These are phyloP conservation scores for Xestia sexstrigata DNA, from an alignment of 2,888 invertebrate genomes.

Conservation along the genomic window DNA sequence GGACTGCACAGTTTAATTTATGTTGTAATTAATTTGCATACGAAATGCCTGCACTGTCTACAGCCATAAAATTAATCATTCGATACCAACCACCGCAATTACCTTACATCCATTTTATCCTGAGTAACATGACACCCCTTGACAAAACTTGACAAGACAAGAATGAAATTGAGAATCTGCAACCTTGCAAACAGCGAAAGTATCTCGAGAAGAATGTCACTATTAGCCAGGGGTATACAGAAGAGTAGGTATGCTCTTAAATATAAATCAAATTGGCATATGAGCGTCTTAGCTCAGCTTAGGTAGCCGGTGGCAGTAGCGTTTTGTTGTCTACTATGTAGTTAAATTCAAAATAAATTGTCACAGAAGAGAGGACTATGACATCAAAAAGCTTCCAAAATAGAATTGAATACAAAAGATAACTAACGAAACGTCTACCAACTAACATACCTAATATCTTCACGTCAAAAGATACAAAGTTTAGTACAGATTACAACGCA, in stretches of 20 bases:
- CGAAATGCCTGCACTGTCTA: constrained; percentile 12
- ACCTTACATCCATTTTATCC: background rate
- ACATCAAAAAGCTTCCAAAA: constrained; percentile 24
- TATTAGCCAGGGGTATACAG: background rate
- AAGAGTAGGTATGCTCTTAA: background rate
- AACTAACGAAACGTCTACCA: constrained; percentile 27
- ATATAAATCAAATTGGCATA: background rate
- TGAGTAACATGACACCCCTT: background rate
- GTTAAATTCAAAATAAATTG: constrained; percentile 9
- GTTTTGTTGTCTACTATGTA: background rate
- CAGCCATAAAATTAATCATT: background rate
- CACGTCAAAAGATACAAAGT: constrained; percentile 71
- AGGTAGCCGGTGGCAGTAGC: too few species aligned
- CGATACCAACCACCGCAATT: background rate
- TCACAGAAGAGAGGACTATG: constrained; percentile 11
- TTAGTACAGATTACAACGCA: constrained; percentile 78
- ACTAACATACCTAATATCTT: constrained; percentile 44
- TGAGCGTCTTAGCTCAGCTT: background rate
- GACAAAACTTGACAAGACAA: background rate
- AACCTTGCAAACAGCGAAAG: too few species aligned
- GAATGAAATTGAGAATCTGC: background rate
- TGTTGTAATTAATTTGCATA: constrained; percentile 46
- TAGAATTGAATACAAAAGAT: constrained; percentile 39
- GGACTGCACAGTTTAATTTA: constrained; percentile 28
- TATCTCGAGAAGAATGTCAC: background rate